Evolutionary conservation across 2,113 vertebrate species (phyloP), one percentile per base, ranked within the genome.

Genomic region (Leucopsar rothschildi): DNA sequence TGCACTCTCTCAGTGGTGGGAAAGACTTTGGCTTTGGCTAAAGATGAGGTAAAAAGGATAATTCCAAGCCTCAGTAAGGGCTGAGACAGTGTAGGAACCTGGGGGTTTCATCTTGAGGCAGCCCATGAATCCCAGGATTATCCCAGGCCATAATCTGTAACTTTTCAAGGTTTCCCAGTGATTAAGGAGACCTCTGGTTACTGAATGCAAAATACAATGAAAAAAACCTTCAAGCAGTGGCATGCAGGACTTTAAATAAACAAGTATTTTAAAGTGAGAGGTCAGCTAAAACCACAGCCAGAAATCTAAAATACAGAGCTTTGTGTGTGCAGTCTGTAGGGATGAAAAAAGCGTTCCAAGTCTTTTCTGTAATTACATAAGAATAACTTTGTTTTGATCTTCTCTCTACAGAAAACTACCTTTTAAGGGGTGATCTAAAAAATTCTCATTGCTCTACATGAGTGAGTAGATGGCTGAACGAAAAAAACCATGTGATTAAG

Each of bases 401-500:
- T 85, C 21, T 87, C 14, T 90, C 21, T n/a, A 69, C 9, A 76
- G n/a, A 88, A 93, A 78, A 22, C 12, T 47, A 15, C 12, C 3
- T 56, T 44, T 75, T 50, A 73, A 63, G 66, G 12, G 14, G 45
- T 27, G 23, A 80, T 27, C 47, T 79, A 44, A 78, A 95, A 60
- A 64, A 40, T 12, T 3, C 6, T 86, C 11, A 15, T 66, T 83
- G 11, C 16, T 73, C 18, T 50, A 53, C 12, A 33, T 15, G 13
- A 15, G 1, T 75, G 21, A 81, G 7, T 24, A 64, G 37, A 71
- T 25, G 61, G 22, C 8, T 84, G 61, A 78, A 29, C 5, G 24
- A 68, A 83, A 69, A 52, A 52, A 2, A 0, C 0, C 1, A 10
- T 20, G 14, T 59, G 15, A 79, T 86, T 64, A 49, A 69, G 3